Conservation (phyloP, 2,797 vertebrate genomes). For the Danionella dracula region DNA sequence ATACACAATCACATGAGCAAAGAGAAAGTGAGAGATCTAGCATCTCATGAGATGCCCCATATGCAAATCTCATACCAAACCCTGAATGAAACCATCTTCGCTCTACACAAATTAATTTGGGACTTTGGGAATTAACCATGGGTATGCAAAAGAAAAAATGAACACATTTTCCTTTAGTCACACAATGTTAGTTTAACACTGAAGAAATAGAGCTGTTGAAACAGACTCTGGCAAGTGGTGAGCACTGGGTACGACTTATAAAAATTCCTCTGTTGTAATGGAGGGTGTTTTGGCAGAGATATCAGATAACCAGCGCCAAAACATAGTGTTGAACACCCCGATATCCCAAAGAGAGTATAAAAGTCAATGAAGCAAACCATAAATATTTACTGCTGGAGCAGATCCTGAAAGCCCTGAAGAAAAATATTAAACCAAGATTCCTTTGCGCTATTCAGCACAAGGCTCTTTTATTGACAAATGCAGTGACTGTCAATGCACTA, state of each 20-base stretch:
- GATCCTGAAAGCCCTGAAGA: background rate
- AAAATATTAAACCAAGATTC: too few relatives aligned
- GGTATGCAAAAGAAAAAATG: slow-evolving; percentile 19
- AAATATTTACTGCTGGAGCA: slow-evolving; percentile 14
- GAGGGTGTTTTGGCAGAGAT: slow-evolving; percentile 8
- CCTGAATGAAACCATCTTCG: slow-evolving; percentile 19
- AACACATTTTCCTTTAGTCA: slow-evolving; percentile 14
- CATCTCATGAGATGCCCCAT: slow-evolving; percentile 7
- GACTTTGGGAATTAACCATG: slow-evolving; percentile 38
- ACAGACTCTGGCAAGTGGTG: background rate
- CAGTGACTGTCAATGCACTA: too few relatives aligned
- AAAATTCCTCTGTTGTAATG: slow-evolving; percentile 11
- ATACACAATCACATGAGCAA: slow-evolving; percentile 1
- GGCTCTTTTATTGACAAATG: too few relatives aligned
- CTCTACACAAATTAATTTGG: slow-evolving; percentile 38
- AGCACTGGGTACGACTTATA: slow-evolving; percentile 1
- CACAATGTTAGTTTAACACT: slow-evolving; percentile 33
- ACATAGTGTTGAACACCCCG: background rate
- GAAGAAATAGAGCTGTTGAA: slow-evolving; percentile 27
- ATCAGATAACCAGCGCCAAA: slow-evolving; percentile 2
- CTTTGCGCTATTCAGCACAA: too few relatives aligned
- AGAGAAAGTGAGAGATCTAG: background rate
- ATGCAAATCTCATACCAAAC: slow-evolving; percentile 25
- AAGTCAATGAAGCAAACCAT: background rate
- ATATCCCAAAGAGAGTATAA: background rate